phyloP scores from a whole-genome alignment of 2,888 invertebrate genomes.

The Pteria penguin region DNA sequence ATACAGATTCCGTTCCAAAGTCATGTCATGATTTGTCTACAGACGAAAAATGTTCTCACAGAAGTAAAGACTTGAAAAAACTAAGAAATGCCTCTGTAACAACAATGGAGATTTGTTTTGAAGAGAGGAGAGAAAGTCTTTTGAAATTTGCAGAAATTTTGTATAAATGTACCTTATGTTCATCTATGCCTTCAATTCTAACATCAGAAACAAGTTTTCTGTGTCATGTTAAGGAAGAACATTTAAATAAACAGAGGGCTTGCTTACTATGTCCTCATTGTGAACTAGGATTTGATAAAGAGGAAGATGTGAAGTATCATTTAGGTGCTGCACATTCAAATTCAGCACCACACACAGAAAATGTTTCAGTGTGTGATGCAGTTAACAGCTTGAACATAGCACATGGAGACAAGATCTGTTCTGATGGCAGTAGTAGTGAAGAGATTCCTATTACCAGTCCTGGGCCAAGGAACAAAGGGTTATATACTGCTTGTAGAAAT shows the following conservation, averaged over 20 bases:
- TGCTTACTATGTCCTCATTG: constrained; percentile 58
- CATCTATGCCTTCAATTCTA: constrained; percentile 65
- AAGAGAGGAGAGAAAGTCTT: constrained; percentile 43
- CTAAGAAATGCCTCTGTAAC: neutral
- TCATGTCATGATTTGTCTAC: too few species aligned
- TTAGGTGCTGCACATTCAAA: constrained; percentile 44
- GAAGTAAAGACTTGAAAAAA: neutral
- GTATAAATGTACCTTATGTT: constrained; percentile 73
- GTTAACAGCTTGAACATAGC: constrained; percentile 26
- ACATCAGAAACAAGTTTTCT: constrained; percentile 67
- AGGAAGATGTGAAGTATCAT: constrained; percentile 63
- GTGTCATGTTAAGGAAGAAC: constrained; percentile 61
- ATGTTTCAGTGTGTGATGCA: too few species aligned
- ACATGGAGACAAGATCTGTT: neutral
- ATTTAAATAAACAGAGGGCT: constrained; percentile 50
- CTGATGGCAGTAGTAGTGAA: neutral
- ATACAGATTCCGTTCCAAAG: too few species aligned
- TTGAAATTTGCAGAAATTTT: constrained; percentile 69
- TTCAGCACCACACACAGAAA: too few species aligned
- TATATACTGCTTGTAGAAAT: too few species aligned
- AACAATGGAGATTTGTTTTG: neutral
- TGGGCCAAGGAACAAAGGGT: neutral
- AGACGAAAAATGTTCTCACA: neutral
- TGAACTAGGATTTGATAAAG: constrained; percentile 61
- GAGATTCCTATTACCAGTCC: neutral